Evolutionary conservation across 2,797 vertebrate species (phyloP).

Genomic region (Dryobates pubescens): DNA sequence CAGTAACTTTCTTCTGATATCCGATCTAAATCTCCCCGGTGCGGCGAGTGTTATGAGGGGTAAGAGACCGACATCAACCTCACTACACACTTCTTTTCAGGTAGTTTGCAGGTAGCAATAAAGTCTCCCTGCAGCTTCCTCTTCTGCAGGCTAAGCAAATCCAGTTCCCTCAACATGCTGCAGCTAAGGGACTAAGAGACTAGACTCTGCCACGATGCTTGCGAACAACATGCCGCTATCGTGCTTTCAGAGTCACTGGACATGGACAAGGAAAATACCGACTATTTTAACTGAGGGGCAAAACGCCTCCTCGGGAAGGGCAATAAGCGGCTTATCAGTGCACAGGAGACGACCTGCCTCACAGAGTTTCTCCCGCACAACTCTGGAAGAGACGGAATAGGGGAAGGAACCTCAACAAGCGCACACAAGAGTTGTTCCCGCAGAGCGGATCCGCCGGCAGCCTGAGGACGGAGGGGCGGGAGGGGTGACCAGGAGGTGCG

Average conservation of each 20-base stretch:
- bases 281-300: not conserved
- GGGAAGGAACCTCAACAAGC: not conserved
- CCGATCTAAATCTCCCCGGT: too few species aligned
- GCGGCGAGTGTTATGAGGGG: too few species aligned
- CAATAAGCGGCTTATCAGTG: accelerated
- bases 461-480: not conserved
- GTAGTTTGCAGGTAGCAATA: too few species aligned
- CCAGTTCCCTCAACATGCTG: too few species aligned
- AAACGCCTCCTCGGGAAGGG: accelerated
- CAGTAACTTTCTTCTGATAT: too few species aligned
- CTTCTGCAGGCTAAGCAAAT: too few species aligned
- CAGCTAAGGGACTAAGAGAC: not conserved
- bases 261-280: accelerated
- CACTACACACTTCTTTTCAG: too few species aligned
- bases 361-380: not conserved
- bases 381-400: not conserved
- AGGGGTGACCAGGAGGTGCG: not conserved
- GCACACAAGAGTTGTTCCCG: accelerated
- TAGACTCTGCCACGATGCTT: accelerated
- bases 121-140: too few species aligned
- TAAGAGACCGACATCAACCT: too few species aligned
- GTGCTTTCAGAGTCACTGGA: accelerated
- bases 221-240: too few species aligned
- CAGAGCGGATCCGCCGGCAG: too few species aligned
- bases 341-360: too few species aligned